Evolutionary conservation across 2,113 vertebrate species (phyloP).

Genomic region (Gobiocypris rarus): DNA sequence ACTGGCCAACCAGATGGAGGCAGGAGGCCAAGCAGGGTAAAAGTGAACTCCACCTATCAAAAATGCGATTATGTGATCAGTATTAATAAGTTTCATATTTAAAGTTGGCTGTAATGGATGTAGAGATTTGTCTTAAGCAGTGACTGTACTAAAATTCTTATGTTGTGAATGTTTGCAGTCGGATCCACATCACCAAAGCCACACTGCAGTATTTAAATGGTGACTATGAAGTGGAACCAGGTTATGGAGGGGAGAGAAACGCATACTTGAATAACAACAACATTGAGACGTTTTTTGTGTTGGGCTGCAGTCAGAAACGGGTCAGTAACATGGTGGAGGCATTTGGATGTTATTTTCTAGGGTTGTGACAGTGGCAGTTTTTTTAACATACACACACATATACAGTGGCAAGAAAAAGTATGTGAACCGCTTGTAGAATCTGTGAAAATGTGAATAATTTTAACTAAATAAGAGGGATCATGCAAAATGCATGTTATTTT

Average conservation of each 20-base stretch:
- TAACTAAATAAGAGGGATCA: too few species aligned
- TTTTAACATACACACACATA: too few species aligned
- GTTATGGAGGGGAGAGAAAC: conserved; percentile 89
- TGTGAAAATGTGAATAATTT: too few species aligned
- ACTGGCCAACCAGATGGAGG: conserved; percentile 96
- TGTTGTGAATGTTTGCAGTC: conserved; percentile 69
- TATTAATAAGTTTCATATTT: not conserved
- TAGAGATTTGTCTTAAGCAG: not conserved
- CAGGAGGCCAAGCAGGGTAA: conserved; percentile 91
- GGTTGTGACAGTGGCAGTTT: too few species aligned
- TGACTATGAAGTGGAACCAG: conserved; percentile 94
- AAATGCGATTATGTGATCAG: not conserved
- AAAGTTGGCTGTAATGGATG: not conserved
- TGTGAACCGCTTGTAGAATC: too few species aligned
- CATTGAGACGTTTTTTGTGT: conserved; percentile 94
- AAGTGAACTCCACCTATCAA: conserved; percentile 49
- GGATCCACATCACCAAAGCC: conserved; percentile 95
- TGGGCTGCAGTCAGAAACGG: conserved; percentile 94
- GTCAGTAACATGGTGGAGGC: conserved; percentile 69
- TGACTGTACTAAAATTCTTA: not conserved
- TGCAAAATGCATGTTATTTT: too few species aligned
- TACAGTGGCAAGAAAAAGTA: too few species aligned
- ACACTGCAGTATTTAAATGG: conserved; percentile 93
- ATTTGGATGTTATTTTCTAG: not conserved
- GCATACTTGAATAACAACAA: conserved; percentile 91